Conservation (phyloP, 2,888 invertebrate genomes). For the Amiota minor region DNA sequence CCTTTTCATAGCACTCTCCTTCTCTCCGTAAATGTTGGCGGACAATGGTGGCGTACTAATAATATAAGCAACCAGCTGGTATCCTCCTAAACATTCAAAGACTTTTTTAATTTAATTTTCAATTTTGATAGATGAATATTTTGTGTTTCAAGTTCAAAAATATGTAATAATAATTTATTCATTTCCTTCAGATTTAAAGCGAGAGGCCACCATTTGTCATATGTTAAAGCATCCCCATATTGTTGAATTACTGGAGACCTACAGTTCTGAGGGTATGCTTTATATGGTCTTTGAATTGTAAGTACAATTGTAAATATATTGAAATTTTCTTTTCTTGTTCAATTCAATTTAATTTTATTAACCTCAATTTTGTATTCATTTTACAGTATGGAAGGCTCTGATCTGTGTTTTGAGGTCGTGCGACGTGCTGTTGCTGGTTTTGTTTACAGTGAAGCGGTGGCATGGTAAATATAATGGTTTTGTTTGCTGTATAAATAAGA, state of each 20-base stretch:
- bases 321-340: constrained; percentile 35
- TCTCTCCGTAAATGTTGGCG: no score
- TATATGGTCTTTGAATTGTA: constrained; percentile 99
- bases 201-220: constrained; percentile 98
- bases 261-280: constrained; percentile 98
- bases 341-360: constrained; percentile 30
- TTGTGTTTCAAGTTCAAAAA: no score
- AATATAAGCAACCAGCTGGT: no score
- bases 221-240: constrained; percentile 99
- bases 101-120: constrained; percentile 3
- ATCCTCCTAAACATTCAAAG: neutral
- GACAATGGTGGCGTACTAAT: no score
- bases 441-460: constrained; percentile 99
- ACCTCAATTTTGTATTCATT: constrained; percentile 33
- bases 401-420: constrained; percentile 98
- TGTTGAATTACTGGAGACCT: constrained; percentile 97
- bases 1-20: no score
- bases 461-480: constrained; percentile 81
- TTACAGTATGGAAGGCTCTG: constrained; percentile 97
- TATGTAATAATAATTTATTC: neutral
- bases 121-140: neutral
- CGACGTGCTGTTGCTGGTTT: constrained; percentile 96
- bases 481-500: neutral
- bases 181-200: constrained; percentile 88
- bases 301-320: constrained; percentile 75